Evolutionary conservation across 2,113 vertebrate species (phyloP).

Genomic region (Butorides virescens): DNA sequence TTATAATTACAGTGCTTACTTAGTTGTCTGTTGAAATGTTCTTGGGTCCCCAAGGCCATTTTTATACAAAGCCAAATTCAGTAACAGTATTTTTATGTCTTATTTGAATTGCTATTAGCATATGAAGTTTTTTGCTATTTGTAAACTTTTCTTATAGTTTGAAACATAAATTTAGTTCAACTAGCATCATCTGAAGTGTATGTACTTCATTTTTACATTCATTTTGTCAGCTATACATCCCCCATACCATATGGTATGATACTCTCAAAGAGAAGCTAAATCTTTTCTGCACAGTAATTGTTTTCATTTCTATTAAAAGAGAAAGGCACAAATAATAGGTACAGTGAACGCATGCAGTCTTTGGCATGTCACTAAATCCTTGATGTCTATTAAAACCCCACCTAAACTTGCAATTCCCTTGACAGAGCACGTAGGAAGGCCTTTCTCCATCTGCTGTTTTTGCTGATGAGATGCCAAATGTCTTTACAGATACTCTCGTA

Average conservation of each 20-base stretch:
- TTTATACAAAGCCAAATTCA: not conserved
- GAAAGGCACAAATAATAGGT: constrained; percentile 69
- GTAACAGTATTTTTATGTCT: constrained; percentile 12
- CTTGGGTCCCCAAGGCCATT: not conserved
- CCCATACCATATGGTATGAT: constrained; percentile 41
- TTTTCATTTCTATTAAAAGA: constrained; percentile 77
- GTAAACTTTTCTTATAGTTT: constrained; percentile 36
- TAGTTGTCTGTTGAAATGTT: constrained; percentile 12
- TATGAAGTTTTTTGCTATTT: constrained; percentile 18
- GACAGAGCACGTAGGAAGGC: constrained; percentile 67
- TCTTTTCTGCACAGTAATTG: constrained; percentile 69
- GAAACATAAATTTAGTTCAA: constrained; percentile 61
- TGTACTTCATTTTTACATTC: constrained; percentile 32
- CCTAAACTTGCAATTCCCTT: constrained; percentile 75
- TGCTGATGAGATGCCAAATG: constrained; percentile 79
- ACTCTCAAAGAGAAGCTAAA: constrained; percentile 34
- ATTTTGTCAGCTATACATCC: constrained; percentile 48
- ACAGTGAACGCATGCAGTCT: constrained; percentile 66
- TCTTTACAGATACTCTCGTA: constrained; percentile 68
- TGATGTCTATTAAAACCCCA: constrained; percentile 74
- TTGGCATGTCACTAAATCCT: constrained; percentile 71
- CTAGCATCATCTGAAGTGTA: constrained; percentile 44
- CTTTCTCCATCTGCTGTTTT: constrained; percentile 76
- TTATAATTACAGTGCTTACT: not conserved
- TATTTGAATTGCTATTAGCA: constrained; percentile 9